Evolutionary conservation across 2,888 invertebrate genomes (phyloP), one percentile per base, ranked within the genome.

Genomic region (Lacanobia wlatinum): DNA sequence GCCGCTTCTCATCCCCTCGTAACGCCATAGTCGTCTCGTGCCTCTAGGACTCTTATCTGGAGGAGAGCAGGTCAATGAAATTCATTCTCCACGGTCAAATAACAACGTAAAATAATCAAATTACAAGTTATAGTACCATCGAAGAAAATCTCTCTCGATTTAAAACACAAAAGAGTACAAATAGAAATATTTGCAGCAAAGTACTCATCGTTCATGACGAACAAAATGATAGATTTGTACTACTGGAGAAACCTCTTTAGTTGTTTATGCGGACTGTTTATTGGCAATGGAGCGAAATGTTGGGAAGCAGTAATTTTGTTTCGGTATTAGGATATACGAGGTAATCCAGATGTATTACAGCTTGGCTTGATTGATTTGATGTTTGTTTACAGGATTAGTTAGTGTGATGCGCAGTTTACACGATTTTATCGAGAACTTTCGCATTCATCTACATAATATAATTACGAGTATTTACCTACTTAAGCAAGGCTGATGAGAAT

Each of bases 221-320:
- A 21, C 40, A 43, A 46, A 46, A 46, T 73, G 21, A 48, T 38
- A 62, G 58, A 52, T 73, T 64, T 12, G 14, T 73, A 64, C 12
- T 43, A 23, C 9, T 21, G 6, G n/a, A 70, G 43, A 55, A 0
- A 73, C 23, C 40, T 68, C 23, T 52, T 46, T 56, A 64, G 56
- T 68, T 52, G 52, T 34, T 40, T n/a, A 48, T 40, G 10, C 23
- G 14, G 3, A 55, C n/a, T 60, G 43, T 55, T 66, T 62, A 28
- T n/a, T 46, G 56, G 21, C 5, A 28, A 50, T 9, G 23, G 2
- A 59, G 23, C 8, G 9, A 53, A 34, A 34, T 28, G 16, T 52
- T 58, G 52, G 12, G 18, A 40, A 56, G 10, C 8, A 6, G n/a
- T 46, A 14, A n/a, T 46, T 34, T 56, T 60, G 21, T 38, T 43